Evolutionary conservation across 2,888 invertebrate genomes (phyloP).

Genomic region (Tromatobia lineatoria): DNA sequence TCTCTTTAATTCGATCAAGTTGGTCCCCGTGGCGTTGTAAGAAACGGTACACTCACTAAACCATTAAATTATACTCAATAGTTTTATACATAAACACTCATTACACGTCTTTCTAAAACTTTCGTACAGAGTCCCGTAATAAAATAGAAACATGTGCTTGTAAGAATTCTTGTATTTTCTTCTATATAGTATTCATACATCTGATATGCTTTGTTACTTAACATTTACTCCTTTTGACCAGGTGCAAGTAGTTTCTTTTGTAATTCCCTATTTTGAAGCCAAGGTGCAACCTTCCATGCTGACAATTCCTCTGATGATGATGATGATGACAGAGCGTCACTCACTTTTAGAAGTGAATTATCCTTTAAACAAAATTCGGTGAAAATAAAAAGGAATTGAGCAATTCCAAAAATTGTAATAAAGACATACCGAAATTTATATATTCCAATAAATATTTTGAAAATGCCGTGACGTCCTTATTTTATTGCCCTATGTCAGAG

Average conservation of each 20-base stretch:
- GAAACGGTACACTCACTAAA: conserved; percentile 13
- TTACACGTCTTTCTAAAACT: conserved; percentile 8
- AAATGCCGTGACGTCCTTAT: no score
- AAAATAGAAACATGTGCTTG: conserved; percentile 59
- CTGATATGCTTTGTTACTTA: conserved; percentile 22
- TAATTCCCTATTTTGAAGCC: background rate
- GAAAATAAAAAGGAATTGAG: no score
- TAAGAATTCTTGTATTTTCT: conserved; percentile 35
- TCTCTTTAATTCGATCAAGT: conserved; percentile 13
- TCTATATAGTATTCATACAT: conserved; percentile 29
- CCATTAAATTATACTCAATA: background rate
- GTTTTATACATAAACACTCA: conserved; percentile 12
- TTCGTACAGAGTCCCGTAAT: conserved; percentile 34
- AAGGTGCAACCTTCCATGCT: conserved; percentile 11
- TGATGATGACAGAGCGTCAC: background rate
- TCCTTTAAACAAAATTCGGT: no score
- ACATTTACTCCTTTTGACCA: conserved; percentile 24
- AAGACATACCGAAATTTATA: no score
- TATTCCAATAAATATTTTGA: no score
- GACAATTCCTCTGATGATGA: background rate
- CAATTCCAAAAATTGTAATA: no score
- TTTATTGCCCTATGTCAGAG: no score
- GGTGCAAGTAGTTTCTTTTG: conserved; percentile 34
- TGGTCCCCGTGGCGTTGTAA: conserved; percentile 15
- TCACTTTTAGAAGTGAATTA: no score